Conservation (phyloP, 2,888 invertebrate species). For the Cartodere bifasciata region DNA sequence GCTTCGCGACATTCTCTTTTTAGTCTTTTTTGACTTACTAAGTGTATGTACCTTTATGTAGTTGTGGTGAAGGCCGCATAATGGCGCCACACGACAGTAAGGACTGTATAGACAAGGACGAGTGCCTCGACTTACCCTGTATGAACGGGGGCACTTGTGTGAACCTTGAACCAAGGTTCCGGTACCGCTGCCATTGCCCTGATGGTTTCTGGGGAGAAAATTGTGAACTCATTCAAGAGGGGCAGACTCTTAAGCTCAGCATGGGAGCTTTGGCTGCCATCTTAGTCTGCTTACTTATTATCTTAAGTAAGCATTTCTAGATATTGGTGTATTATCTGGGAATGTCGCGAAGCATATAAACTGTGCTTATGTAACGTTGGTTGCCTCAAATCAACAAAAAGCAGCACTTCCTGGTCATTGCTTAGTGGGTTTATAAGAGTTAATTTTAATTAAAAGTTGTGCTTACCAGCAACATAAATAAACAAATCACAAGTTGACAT, state of each 20-base stretch:
- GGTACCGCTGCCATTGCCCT: conserved; percentile 80
- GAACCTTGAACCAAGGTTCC: conserved; percentile 78
- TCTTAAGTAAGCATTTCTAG: conserved; percentile 77
- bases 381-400: too few species aligned
- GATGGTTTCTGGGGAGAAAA: conserved; percentile 91
- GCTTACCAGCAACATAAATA: too few species aligned
- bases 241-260: conserved; percentile 88
- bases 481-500: too few species aligned
- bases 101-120: conserved; percentile 91
- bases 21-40: too few species aligned
- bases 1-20: too few species aligned
- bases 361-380: too few species aligned
- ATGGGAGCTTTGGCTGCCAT: conserved; percentile 96
- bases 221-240: conserved; percentile 88
- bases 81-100: conserved; percentile 85
- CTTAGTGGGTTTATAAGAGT: too few species aligned
- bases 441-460: too few species aligned
- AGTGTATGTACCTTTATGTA: too few species aligned
- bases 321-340: conserved; percentile 12
- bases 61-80: conserved; percentile 88
- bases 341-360: too few species aligned
- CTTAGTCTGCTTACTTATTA: conserved; percentile 91
- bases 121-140: conserved; percentile 88
- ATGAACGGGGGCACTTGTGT: conserved; percentile 86
- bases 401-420: too few species aligned